phyloP scores from a whole-genome alignment of 2,888 invertebrate genomes.

The Acronicta leporina region DNA sequence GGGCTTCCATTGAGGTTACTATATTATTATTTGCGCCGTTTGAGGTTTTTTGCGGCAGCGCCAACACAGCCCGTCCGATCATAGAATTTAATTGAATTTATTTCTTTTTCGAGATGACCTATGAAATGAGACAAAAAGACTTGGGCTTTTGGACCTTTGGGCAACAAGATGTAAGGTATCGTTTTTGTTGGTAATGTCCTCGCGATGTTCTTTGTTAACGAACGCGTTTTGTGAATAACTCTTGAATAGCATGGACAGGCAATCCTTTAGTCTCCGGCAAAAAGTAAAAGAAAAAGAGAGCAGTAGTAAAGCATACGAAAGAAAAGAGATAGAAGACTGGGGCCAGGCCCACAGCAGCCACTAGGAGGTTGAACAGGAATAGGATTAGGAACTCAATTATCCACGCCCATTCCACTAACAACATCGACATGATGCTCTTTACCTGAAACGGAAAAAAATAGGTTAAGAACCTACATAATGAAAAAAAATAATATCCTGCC shows the following conservation, averaged over 20 bases:
- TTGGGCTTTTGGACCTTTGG: too few relatives aligned
- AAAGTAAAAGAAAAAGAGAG: conserved; percentile 58
- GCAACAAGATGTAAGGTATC: too few relatives aligned
- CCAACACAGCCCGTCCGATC: too few relatives aligned
- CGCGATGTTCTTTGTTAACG: background rate
- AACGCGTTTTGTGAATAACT: conserved; percentile 51
- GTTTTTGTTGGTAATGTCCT: too few relatives aligned
- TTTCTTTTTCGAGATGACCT: too few relatives aligned
- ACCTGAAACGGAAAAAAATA: conserved; percentile 62
- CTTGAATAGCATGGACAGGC: conserved; percentile 70
- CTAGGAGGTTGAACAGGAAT: conserved; percentile 69
- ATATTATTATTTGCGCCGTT: too few relatives aligned
- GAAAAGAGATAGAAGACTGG: conserved; percentile 73
- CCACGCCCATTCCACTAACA: conserved; percentile 72
- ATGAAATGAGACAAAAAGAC: too few relatives aligned
- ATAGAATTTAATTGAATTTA: too few relatives aligned
- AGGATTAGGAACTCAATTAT: conserved; percentile 67
- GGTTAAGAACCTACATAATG: background rate
- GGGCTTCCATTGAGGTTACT: too few relatives aligned
- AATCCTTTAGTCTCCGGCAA: conserved; percentile 75
- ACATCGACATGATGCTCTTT: conserved; percentile 67
- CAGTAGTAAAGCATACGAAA: conserved; percentile 57
- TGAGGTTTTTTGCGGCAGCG: too few relatives aligned
- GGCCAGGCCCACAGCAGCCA: conserved; percentile 63
- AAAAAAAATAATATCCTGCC: too few relatives aligned